Evolutionary conservation across 2,888 invertebrate genomes (phyloP), one percentile per base, ranked within the genome.

Genomic region (Pardosa pseudoannulata): DNA sequence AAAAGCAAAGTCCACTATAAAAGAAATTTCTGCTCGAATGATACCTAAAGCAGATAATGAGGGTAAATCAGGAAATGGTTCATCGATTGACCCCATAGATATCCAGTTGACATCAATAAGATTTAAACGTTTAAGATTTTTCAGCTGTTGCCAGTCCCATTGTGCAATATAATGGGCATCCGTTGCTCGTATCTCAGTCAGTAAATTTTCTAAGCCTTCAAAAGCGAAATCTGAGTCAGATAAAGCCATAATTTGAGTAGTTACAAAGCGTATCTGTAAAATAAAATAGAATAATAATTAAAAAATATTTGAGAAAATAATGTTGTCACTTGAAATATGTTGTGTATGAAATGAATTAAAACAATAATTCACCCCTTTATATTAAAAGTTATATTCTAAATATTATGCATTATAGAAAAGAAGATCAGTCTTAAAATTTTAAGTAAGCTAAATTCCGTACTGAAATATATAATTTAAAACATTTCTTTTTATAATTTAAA

Each of bases 181-280:
- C 0, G 70, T 64, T 7, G 74, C 79, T 6, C 79, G 67, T 5
- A 86, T 70, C 23, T 86, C 79, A 23, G 62, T 74, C 13, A 86
- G 23, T 9, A 5, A 13, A 27, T 75, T 56, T 50, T 86, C 85
- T 11, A 86, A 65, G 0, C 85, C 85, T 16, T 46, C 64, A 46
- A 86, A 86, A 16, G 85, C 85, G 28, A 74, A 5, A n/a, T 86
- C 85, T 0, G 70, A n/a, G 19, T 86, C 74, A 0, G 85, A 74
- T 16, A 86, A 23, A 0, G 85, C 50, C 85, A 86, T 79, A 1
- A 86, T 16, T 36, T 86, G 65, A 0, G 85, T 56, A 32, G 70
- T 68, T 13, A 56, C 13, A 28, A 86, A 86, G 5, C 74, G 67
- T 13, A 85, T 73, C 83, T 85, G 83, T 5, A 56, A 19, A 46